These are phyloP conservation scores for Holacanthella duospinosa DNA, from an alignment of 2,888 invertebrate species.

Conservation along the genomic window DNA sequence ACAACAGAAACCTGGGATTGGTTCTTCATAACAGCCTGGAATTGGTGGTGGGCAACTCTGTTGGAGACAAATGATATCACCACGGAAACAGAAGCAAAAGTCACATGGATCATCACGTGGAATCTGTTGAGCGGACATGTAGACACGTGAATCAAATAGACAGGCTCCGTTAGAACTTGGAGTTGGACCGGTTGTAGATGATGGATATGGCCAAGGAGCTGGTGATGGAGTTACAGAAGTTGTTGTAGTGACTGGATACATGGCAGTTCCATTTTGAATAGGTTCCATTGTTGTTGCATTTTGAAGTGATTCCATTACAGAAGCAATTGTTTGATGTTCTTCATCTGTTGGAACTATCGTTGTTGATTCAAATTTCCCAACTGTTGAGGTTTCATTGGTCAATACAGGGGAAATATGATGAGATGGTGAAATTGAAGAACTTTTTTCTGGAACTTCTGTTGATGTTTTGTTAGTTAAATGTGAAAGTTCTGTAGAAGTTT, in stretches of 20 bases:
- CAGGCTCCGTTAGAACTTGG: conserved; percentile 80
- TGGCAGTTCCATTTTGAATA: conserved; percentile 10
- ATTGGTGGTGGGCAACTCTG: conserved; percentile 93
- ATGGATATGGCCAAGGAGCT: conserved; percentile 30
- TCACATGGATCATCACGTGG: conserved; percentile 89
- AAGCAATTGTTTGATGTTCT: too few relatives aligned
- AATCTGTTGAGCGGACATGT: conserved; percentile 88
- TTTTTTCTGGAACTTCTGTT: conserved; percentile 49
- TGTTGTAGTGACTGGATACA: conserved; percentile 34
- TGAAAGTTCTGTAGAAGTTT: conserved; percentile 66
- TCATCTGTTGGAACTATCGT: too few relatives aligned
- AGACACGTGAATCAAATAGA: conserved; percentile 81
- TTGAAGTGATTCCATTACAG: background rate
- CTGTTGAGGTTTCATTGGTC: too few relatives aligned
- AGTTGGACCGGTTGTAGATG: conserved; percentile 25
- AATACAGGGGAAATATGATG: too few relatives aligned
- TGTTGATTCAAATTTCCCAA: too few relatives aligned
- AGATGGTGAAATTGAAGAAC: conserved; percentile 52
- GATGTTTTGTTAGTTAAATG: conserved; percentile 58
- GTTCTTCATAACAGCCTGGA: conserved; percentile 80
- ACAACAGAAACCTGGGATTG: conserved; percentile 87
- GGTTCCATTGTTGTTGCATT: background rate
- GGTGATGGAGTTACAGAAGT: conserved; percentile 33
- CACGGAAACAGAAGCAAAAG: conserved; percentile 93
- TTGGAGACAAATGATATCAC: conserved; percentile 87